phyloP scores from a whole-genome alignment of 1,140 invertebrate genomes.

The Proales similis region DNA sequence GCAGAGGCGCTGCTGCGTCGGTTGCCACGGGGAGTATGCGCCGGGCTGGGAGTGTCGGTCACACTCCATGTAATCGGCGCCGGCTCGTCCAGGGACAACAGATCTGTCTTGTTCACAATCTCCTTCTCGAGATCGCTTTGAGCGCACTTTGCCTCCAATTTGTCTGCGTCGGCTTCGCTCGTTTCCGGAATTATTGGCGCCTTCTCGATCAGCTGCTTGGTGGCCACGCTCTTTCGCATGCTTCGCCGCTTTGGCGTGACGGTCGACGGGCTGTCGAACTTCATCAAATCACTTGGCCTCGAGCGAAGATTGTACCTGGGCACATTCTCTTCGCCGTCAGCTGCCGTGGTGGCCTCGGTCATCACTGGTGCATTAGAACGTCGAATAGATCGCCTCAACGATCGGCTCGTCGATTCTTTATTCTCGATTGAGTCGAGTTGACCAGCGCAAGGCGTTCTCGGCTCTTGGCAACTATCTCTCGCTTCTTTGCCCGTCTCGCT shows the following conservation, averaged over 20 bases:
- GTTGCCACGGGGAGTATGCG: neutral
- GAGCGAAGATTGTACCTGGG: conserved; percentile 34
- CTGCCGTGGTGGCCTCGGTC: too few relatives aligned
- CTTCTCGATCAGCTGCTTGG: neutral
- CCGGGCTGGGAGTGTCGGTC: neutral
- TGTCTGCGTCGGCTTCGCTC: neutral
- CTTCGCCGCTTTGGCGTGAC: neutral
- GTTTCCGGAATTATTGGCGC: conserved; percentile 20
- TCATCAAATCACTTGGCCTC: conserved; percentile 29
- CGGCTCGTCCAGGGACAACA: conserved; percentile 22
- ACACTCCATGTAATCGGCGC: conserved; percentile 20
- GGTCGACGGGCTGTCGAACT: conserved; percentile 18
- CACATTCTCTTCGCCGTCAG: too few relatives aligned
- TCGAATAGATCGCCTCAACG: neutral
- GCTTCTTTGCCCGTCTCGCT: neutral
- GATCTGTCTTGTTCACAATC: conserved; percentile 23
- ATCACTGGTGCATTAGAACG: neutral
- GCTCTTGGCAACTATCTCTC: too few relatives aligned
- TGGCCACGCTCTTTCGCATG: neutral
- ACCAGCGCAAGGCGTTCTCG: neutral
- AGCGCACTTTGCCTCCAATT: neutral
- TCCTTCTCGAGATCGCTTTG: too few relatives aligned
- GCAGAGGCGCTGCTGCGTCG: neutral
- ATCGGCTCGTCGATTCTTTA: conserved; percentile 1
- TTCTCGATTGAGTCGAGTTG: neutral